phyloP scores from a whole-genome alignment of 2,888 invertebrate genomes.

The Malachius bipustulatus region DNA sequence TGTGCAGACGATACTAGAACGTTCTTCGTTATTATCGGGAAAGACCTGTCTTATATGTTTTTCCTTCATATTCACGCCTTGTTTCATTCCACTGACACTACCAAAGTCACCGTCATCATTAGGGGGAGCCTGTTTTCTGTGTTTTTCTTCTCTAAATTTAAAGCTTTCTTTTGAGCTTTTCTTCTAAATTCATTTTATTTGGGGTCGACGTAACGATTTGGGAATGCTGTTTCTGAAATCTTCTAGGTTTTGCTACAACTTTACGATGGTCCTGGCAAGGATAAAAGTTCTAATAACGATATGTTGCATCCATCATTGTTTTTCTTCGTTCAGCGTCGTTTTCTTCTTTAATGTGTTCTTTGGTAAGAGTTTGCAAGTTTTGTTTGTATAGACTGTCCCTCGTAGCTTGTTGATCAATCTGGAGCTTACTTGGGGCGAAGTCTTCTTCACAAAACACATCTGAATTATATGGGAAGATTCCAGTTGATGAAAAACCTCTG shows the following conservation, averaged over 20 bases:
- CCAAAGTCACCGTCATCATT: no score
- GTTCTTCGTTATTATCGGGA: conserved; percentile 1
- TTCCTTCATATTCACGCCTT: no score
- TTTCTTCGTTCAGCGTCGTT: background rate
- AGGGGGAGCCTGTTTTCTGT: conserved; percentile 3
- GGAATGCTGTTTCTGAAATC: background rate
- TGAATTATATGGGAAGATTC: conserved; percentile 10
- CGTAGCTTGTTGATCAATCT: no score
- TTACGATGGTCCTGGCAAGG: conserved; percentile 2
- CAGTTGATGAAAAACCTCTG: conserved; percentile 7
- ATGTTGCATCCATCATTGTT: background rate
- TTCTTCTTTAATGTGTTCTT: background rate
- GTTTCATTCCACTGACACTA: no score
- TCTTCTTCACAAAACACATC: conserved; percentile 11
- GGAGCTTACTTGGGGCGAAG: conserved; percentile 7
- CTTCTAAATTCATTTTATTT: background rate
- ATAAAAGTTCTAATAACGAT: background rate
- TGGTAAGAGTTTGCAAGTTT: conserved; percentile 1
- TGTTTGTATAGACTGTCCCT: background rate
- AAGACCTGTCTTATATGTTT: conserved; percentile 2
- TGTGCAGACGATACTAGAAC: conserved; percentile 1
- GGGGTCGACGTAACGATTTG: conserved; percentile 1
- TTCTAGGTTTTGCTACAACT: background rate
- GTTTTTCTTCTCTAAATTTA: conserved; percentile 1
- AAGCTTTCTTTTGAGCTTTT: background rate